Percentiles rank a stretch among this genome's conserved stretches.
These are phyloP conservation scores for Steatocranus sp. DNA, from an alignment of 2,797 vertebrate genomes.

Conservation along the genomic window DNA sequence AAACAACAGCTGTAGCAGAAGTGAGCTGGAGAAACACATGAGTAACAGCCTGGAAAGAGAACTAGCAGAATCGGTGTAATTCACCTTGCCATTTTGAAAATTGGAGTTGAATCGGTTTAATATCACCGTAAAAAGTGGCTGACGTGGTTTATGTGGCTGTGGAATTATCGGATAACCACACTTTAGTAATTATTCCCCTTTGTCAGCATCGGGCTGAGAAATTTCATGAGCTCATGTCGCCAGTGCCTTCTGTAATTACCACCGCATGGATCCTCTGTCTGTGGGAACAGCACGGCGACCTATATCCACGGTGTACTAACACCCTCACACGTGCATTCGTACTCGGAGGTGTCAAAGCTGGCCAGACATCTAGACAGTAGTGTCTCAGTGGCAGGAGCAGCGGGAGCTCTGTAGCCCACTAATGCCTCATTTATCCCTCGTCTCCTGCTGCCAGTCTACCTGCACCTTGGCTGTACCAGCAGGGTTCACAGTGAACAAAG, in stretches of 20 bases:
- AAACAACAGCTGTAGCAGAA: background rate
- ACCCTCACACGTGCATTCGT: background rate
- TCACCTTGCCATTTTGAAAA: background rate
- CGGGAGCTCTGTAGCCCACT: constrained; percentile 21
- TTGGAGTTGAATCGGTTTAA: background rate
- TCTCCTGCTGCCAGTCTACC: background rate
- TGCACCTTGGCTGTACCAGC: background rate
- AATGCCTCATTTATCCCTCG: constrained; percentile 13
- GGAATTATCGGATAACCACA: background rate
- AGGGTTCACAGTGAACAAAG: background rate
- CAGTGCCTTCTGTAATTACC: constrained; percentile 26
- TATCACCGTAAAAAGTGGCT: background rate
- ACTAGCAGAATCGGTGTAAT: background rate
- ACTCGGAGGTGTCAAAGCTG: constrained; percentile 32
- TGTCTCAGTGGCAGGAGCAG: constrained; percentile 17
- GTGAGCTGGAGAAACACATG: background rate
- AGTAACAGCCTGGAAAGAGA: background rate
- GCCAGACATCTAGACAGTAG: constrained; percentile 36
- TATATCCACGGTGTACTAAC: constrained; percentile 23
- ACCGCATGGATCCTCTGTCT: constrained; percentile 28
- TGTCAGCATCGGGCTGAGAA: constrained; percentile 8
- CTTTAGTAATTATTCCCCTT: constrained; percentile 19
- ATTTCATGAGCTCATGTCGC: constrained; percentile 23
- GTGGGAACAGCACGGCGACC: constrained; percentile 21
- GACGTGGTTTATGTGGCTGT: background rate